phyloP scores from a whole-genome alignment of 2,888 invertebrate genomes.

The Reticulitermes lucifugus region DNA sequence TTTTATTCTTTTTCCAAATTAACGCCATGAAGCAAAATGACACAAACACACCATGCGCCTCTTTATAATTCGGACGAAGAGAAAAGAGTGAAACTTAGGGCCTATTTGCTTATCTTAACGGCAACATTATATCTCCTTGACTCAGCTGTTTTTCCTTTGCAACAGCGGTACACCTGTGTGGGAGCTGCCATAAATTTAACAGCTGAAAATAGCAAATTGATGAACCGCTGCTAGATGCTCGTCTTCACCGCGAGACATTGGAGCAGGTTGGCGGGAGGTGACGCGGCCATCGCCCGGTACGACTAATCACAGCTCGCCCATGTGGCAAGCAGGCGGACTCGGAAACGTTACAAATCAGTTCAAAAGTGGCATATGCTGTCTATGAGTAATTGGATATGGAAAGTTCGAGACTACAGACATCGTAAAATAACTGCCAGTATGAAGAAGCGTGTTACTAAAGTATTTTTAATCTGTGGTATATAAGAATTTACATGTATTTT shows the following conservation, averaged over 20 bases:
- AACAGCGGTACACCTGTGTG: not conserved
- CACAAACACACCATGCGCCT: not conserved
- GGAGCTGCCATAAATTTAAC: not conserved
- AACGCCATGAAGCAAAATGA: conserved; percentile 12
- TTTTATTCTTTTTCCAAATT: not conserved
- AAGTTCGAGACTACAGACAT: no score
- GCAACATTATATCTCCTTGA: conserved; percentile 10
- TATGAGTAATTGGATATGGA: no score
- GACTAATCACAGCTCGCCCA: not conserved
- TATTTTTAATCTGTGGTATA: no score
- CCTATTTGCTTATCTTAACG: conserved; percentile 6
- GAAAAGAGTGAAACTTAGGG: not conserved
- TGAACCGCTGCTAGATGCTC: not conserved
- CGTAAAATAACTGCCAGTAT: no score
- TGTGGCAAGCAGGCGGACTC: not conserved
- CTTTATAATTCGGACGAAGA: not conserved
- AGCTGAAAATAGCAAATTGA: not conserved
- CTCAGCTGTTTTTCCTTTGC: not conserved
- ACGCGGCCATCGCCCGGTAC: not conserved
- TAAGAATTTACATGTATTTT: no score
- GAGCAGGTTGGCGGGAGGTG: conserved; percentile 3
- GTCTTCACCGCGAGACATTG: not conserved
- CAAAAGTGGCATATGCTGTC: conserved; percentile 4
- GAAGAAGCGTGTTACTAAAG: no score
- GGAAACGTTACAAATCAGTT: not conserved